phyloP scores from a whole-genome alignment of 2,888 invertebrate species.

The Drosophila cracens region DNA sequence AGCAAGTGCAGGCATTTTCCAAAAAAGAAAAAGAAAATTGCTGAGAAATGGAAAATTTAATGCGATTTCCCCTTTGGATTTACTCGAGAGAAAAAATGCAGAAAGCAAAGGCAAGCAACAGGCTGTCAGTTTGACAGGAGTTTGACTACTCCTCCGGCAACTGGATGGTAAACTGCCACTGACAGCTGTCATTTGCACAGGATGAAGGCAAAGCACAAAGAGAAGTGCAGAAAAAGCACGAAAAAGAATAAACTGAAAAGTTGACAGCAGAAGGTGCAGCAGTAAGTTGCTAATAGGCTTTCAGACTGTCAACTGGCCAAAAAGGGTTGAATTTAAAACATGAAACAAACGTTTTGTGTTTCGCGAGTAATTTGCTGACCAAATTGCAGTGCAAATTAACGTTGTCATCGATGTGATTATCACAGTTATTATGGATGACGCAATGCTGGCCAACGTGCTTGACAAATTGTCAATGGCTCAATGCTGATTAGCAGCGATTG shows the following conservation, averaged over 20 bases:
- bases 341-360: constrained; percentile 5
- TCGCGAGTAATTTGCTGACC: constrained; percentile 36
- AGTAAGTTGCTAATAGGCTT: constrained; percentile 46
- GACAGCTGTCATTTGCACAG: constrained; percentile 75
- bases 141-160: constrained; percentile 27
- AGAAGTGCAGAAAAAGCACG: constrained; percentile 3
- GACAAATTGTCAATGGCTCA: constrained; percentile 70
- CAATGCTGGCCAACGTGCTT: constrained; percentile 37
- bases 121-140: constrained; percentile 67
- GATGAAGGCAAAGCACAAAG: constrained; percentile 9
- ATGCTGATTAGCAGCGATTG: constrained; percentile 77
- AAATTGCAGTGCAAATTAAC: constrained; percentile 33
- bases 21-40: neutral
- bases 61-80: neutral
- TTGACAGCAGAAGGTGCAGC: constrained; percentile 38
- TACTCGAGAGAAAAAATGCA: constrained; percentile 30
- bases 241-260: constrained; percentile 2
- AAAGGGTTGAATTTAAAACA: constrained; percentile 30
- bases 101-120: constrained; percentile 57
- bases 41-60: constrained; percentile 1
- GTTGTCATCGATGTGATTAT: constrained; percentile 63
- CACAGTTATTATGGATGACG: constrained; percentile 54
- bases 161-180: constrained; percentile 64
- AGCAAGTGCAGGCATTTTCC: neutral
- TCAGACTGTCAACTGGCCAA: constrained; percentile 7